Evolutionary conservation across 1,140 invertebrate species (phyloP).

Genomic region (Calephelis nemesis): DNA sequence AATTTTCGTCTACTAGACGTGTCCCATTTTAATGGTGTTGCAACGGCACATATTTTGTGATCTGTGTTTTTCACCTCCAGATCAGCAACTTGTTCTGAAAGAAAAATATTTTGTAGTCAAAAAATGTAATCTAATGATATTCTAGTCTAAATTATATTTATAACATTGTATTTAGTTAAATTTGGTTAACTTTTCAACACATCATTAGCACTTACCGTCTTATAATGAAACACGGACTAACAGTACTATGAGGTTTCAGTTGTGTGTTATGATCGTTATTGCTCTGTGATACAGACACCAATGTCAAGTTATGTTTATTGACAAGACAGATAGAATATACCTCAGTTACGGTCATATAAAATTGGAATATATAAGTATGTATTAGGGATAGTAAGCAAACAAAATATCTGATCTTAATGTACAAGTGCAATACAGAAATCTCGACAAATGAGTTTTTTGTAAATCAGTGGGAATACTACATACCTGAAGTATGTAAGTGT

Average conservation of each 20-base stretch:
- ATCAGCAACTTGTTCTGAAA: not conserved
- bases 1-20: slow-evolving; percentile 1
- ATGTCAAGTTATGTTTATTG: too few species aligned
- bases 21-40: not conserved
- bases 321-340: not conserved
- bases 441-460: too few species aligned
- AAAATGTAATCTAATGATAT: not conserved
- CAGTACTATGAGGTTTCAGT: too few species aligned
- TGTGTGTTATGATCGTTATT: too few species aligned
- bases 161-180: too few species aligned
- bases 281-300: too few species aligned
- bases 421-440: not conserved
- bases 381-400: not conserved
- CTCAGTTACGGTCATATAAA: not conserved
- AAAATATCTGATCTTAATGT: too few species aligned
- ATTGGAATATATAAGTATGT: not conserved
- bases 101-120: not conserved
- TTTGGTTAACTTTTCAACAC: too few species aligned
- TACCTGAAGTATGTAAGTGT: not conserved
- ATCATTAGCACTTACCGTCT: too few species aligned
- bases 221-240: too few species aligned
- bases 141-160: too few species aligned
- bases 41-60: not conserved
- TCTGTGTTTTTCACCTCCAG: not conserved
- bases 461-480: not conserved